Conservation (phyloP, 2,113 vertebrate species). For the Oceanites oceanicus region DNA sequence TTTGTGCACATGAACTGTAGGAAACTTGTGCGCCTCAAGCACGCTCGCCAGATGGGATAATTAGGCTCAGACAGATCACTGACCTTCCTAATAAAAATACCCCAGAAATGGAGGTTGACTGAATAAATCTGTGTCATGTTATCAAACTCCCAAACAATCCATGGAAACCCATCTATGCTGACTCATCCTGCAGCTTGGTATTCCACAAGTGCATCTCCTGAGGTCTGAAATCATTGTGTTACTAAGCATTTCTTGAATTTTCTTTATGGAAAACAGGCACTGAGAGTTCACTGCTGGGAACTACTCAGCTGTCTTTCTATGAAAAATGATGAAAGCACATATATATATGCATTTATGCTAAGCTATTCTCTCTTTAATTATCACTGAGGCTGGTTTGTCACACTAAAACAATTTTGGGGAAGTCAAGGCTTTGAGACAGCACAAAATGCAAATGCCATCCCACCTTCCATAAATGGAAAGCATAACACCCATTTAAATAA, state of each 20-base stretch:
- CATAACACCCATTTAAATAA: neutral
- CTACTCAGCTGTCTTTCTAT: neutral
- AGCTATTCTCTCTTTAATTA: constrained; percentile 38
- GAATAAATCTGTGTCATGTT: constrained; percentile 32
- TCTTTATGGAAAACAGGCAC: neutral
- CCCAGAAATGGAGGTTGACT: neutral
- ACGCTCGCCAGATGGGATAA: neutral
- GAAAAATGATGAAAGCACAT: neutral
- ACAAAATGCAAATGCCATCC: constrained; percentile 1
- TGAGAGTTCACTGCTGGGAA: neutral
- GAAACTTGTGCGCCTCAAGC: constrained; percentile 18
- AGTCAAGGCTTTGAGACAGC: neutral
- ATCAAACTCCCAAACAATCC: neutral
- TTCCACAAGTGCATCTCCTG: neutral
- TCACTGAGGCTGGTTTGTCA: neutral
- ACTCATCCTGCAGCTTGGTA: neutral
- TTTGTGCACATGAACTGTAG: neutral
- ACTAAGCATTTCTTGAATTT: neutral
- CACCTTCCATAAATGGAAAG: neutral
- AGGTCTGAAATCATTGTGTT: neutral
- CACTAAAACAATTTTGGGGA: neutral
- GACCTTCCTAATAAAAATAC: constrained; percentile 49
- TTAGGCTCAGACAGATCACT: constrained; percentile 48
- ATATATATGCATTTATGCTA: constrained; percentile 45
- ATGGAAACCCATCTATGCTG: neutral